These are phyloP conservation scores for Drosophila persimilis DNA, from an alignment of 1,140 invertebrate species.

Conservation along the genomic window DNA sequence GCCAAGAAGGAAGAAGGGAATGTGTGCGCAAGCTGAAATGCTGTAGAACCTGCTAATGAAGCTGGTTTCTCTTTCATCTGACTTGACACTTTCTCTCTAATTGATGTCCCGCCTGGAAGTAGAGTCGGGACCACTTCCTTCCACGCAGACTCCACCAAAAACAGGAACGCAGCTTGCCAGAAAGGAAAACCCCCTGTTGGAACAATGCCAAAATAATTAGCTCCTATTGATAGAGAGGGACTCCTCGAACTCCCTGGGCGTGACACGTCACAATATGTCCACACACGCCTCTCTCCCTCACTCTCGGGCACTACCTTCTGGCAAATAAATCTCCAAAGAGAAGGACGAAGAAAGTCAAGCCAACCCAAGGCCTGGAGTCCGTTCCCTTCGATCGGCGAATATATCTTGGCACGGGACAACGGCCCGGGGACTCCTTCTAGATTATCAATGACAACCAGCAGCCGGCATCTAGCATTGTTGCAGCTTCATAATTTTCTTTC, in stretches of 20 bases:
- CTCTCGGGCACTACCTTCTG: slow-evolving; percentile 19
- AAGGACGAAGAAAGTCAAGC: slow-evolving; percentile 52
- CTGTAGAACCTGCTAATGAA: slow-evolving; percentile 28
- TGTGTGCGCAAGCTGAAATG: slow-evolving; percentile 21
- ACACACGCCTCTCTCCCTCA: slow-evolving; percentile 54
- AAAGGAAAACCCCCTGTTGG: slow-evolving; percentile 28
- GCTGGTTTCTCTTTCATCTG: slow-evolving; percentile 31
- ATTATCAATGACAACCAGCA: slow-evolving; percentile 79
- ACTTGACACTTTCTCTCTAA: slow-evolving; percentile 50
- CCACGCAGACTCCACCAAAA: slow-evolving; percentile 13
- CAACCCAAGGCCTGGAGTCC: slow-evolving; percentile 3
- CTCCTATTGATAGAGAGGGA: slow-evolving; percentile 56
- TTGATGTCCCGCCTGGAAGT: slow-evolving; percentile 43
- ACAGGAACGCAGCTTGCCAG: slow-evolving; percentile 53
- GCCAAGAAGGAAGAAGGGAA: neutral
- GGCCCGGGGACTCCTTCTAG: slow-evolving; percentile 38
- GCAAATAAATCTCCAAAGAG: slow-evolving; percentile 67
- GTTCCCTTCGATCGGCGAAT: slow-evolving; percentile 2
- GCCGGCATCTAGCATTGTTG: slow-evolving; percentile 58
- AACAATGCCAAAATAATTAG: slow-evolving; percentile 77
- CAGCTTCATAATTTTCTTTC: slow-evolving; percentile 74
- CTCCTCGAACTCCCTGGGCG: slow-evolving; percentile 53
- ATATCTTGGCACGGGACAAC: slow-evolving; percentile 68
- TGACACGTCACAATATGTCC: slow-evolving; percentile 77
- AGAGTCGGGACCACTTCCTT: slow-evolving; percentile 7